These are phyloP conservation scores for Probosciger aterrimus DNA, from an alignment of 2,113 vertebrate species.

Conservation along the genomic window DNA sequence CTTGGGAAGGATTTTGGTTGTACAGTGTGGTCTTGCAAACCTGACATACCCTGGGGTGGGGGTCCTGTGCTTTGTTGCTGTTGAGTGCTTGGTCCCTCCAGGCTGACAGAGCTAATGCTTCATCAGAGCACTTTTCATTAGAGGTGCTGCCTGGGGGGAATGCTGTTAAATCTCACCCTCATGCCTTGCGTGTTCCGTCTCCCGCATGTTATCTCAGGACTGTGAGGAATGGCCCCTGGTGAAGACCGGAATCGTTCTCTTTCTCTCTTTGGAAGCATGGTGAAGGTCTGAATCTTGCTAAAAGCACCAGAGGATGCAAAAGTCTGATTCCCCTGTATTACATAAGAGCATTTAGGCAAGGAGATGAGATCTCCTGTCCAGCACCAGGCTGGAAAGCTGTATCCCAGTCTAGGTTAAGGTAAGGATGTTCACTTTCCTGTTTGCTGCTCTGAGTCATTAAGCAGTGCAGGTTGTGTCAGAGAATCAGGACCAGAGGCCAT, in stretches of 20 bases:
- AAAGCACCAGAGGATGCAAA: not conserved
- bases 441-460: not conserved
- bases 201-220: not conserved
- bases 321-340: not conserved
- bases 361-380: not conserved
- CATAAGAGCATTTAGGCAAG: not conserved
- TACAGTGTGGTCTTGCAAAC: not conserved
- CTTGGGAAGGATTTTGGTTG: not conserved
- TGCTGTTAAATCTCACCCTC: not conserved
- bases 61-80: not conserved
- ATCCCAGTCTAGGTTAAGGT: not conserved
- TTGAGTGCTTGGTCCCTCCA: not conserved
- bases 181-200: not conserved
- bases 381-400: not conserved
- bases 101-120: not conserved
- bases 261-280: not conserved
- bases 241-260: not conserved
- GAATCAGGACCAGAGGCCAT: not conserved
- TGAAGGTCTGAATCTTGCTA: not conserved
- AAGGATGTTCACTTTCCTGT: not conserved
- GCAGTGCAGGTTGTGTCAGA: not conserved
- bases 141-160: not conserved
- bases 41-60: not conserved
- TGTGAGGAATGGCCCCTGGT: not conserved
- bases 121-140: not conserved